phyloP scores from a whole-genome alignment of 2,113 vertebrate genomes.

The Phalacrocorax aristotelis region DNA sequence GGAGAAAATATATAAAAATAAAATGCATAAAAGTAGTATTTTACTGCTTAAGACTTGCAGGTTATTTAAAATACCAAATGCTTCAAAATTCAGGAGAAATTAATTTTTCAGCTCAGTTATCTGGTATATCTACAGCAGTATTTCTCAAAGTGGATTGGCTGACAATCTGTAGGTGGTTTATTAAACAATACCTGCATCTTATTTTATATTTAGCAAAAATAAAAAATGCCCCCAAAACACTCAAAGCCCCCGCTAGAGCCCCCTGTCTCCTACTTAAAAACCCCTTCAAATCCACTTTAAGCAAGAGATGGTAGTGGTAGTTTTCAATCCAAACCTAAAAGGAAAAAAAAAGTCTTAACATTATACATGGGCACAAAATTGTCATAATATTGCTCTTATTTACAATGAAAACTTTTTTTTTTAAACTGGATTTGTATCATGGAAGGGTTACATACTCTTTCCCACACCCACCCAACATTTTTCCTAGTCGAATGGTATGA shows the following conservation, averaged over 20 bases:
- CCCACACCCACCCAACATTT: slow-evolving; percentile 32
- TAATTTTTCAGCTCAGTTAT: neutral
- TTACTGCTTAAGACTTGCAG: neutral
- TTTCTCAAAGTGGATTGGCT: slow-evolving; percentile 35
- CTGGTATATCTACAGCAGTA: neutral
- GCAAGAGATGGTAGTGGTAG: slow-evolving; percentile 36
- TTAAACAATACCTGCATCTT: slow-evolving; percentile 13
- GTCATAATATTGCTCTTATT: slow-evolving; percentile 74
- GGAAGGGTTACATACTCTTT: slow-evolving; percentile 61
- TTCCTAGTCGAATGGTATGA: slow-evolving; percentile 68
- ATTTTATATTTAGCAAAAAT: slow-evolving; percentile 54
- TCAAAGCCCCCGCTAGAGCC: slow-evolving; percentile 4
- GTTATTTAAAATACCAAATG: neutral
- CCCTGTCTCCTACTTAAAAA: neutral
- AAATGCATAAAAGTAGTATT: neutral
- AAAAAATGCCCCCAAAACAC: slow-evolving; percentile 18
- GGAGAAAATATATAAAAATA: neutral
- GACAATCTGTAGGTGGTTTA: slow-evolving; percentile 19
- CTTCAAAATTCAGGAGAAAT: neutral
- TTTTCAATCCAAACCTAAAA: slow-evolving; percentile 60
- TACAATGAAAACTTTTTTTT: slow-evolving; percentile 68
- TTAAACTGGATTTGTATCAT: slow-evolving; percentile 58
- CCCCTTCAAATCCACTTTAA: slow-evolving; percentile 39
- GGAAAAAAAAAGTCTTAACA: slow-evolving; percentile 44
- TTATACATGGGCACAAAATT: slow-evolving; percentile 68